Conservation (phyloP, 2,797 vertebrate genomes). For the Anolis apletophallus region DNA sequence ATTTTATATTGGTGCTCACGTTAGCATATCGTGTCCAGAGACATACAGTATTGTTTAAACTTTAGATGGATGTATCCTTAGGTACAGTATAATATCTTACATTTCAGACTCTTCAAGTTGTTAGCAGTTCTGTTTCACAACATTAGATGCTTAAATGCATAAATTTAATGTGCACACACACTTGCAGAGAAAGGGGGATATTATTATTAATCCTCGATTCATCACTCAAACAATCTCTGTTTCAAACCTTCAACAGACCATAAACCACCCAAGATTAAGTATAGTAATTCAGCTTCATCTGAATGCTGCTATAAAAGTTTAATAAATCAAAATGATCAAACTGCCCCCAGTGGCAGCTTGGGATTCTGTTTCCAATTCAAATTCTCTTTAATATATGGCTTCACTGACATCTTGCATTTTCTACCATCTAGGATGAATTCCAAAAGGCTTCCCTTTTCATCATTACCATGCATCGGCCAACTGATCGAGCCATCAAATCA, state of each 20-base stretch:
- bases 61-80: not conserved
- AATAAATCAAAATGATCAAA: conserved; percentile 88
- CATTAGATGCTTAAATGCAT: conserved; percentile 57
- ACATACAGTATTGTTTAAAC: not conserved
- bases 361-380: conserved; percentile 83
- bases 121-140: conserved; percentile 21
- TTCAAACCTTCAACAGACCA: conserved; percentile 56
- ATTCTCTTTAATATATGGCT: conserved; percentile 81
- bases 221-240: conserved; percentile 53
- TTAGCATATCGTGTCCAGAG: not conserved
- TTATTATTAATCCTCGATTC: conserved; percentile 63
- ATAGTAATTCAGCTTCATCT: conserved; percentile 79
- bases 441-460: conserved; percentile 76
- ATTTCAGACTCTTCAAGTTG: not conserved
- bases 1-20: conserved; percentile 47
- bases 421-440: conserved; percentile 76
- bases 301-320: conserved; percentile 82
- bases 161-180: conserved; percentile 38
- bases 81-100: not conserved
- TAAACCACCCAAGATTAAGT: conserved; percentile 74
- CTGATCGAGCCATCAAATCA: conserved; percentile 64
- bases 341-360: conserved; percentile 80
- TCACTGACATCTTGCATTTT: conserved; percentile 79
- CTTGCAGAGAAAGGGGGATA: conserved; percentile 54
- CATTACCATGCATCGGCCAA: conserved; percentile 71